Evolutionary conservation across 2,888 invertebrate genomes (phyloP).

Genomic region (Perithous albicinctus): DNA sequence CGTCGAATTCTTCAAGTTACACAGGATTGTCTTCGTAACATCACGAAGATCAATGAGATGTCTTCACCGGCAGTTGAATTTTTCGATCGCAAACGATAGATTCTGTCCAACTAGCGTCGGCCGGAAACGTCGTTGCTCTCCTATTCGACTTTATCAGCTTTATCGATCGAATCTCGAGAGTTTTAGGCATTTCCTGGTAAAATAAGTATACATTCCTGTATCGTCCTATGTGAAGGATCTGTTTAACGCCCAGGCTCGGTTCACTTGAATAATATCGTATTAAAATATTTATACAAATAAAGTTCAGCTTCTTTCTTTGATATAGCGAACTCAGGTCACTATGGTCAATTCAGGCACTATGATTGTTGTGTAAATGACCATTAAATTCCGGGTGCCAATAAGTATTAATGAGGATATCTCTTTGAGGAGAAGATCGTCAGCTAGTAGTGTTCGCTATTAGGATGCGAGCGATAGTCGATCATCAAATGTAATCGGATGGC

Average conservation of each 20-base stretch:
- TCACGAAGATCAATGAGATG: constrained; percentile 30
- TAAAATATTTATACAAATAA: background rate
- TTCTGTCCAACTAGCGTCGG: constrained; percentile 43
- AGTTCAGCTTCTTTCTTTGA: background rate
- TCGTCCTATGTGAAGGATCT: background rate
- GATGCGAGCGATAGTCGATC: constrained; percentile 50
- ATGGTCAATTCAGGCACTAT: background rate
- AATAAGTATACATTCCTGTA: background rate
- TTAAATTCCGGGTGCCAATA: constrained; percentile 3
- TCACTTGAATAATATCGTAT: background rate
- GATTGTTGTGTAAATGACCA: background rate
- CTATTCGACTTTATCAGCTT: constrained; percentile 3
- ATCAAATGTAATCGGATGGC: constrained; percentile 83
- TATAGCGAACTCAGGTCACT: constrained; percentile 1
- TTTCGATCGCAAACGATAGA: constrained; percentile 2
- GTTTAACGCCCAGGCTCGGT: background rate
- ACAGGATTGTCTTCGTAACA: background rate
- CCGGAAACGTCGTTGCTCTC: constrained; percentile 7
- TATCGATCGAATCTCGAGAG: constrained; percentile 5
- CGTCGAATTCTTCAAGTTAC: background rate
- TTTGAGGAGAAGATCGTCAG: background rate
- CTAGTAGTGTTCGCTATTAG: constrained; percentile 2
- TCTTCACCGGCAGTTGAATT: background rate
- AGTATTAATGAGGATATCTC: background rate
- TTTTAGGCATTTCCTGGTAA: constrained; percentile 14